Evolutionary conservation across 2,888 invertebrate species (phyloP), one percentile per base, ranked within the genome.

Genomic region (Cephus pulcher): DNA sequence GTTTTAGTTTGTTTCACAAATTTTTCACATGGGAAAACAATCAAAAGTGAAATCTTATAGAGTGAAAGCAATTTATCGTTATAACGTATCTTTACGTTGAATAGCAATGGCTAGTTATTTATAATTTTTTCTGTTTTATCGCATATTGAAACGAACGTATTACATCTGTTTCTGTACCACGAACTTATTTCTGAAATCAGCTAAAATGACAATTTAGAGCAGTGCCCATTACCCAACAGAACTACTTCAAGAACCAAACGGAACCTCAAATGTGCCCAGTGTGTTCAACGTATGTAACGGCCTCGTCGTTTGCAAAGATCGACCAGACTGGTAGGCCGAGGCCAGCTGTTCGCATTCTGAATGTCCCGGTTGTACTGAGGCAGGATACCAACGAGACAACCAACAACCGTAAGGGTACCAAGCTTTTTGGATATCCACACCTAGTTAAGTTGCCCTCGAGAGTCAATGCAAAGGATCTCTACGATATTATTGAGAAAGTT

Each of bases 311-410:
- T 80, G 85, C 88, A 33, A 90, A 90, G 80, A 88, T 91, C 81
- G 89, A 90, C 80, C 91, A 90, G 81, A 88, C 89, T n/a, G 90
- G 89, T 56, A 86, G 88, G 56, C 88, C 89, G 23, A 88, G 89
- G 82, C 89, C 90, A 4, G 87, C 87, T 1, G 80, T 91, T 73
- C 87, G 93, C 84, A 92, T 93, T 81, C 88, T 94, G 75, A 92
- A 93, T 73, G 92, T 94, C 70, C 93, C 94, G 0, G 88, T 94
- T 40, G 92, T 94, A 4, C 92, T 93, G 82, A 92, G 94, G n/a
- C 88, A 92, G 83, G 93, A 93, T 83, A 91, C 89, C 30, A 89
- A 91, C 71, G 93, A 93, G 81, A 90, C 92, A 0, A 92, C 92
- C 76, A 92, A 93, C 83, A 93, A 92, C 82, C 90, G 90, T 78